Evolutionary conservation across 2,113 vertebrate species (phyloP).

Genomic region (Micronycteris hirsuta): DNA sequence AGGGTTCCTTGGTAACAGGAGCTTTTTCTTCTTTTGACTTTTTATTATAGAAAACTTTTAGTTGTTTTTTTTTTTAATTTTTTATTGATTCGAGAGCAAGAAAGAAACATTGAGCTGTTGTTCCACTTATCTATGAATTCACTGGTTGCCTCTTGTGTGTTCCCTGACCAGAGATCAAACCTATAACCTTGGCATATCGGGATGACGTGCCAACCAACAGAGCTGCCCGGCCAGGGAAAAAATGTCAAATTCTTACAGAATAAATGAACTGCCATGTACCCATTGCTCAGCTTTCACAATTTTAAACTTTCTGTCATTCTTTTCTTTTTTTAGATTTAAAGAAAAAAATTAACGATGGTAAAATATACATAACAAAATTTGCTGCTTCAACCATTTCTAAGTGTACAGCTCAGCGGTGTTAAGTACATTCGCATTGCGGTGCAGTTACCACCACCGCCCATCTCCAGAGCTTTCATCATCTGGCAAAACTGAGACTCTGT

Average conservation of each 20-base stretch:
- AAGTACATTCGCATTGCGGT: background rate
- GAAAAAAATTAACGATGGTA: background rate
- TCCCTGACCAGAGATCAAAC: too few species aligned
- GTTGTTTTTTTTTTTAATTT: too few species aligned
- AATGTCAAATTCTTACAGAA: background rate
- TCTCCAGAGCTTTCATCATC: background rate
- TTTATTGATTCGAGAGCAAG: too few species aligned
- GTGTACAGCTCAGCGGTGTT: background rate
- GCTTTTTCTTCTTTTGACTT: constrained; percentile 1
- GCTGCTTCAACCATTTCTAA: background rate
- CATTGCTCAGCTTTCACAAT: background rate
- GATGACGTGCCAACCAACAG: too few species aligned
- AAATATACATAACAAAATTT: background rate
- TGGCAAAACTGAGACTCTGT: background rate
- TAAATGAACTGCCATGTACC: background rate
- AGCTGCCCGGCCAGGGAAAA: too few species aligned
- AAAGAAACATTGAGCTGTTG: too few species aligned
- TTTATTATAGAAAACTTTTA: constrained; percentile 15
- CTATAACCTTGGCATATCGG: too few species aligned
- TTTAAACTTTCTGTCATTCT: background rate
- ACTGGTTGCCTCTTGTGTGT: too few species aligned
- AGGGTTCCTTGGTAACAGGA: background rate
- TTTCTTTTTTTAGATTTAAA: background rate
- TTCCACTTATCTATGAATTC: too few species aligned
- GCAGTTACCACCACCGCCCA: background rate